These are phyloP conservation scores for Phylloscopus trochiloides DNA, from an alignment of 2,113 vertebrate genomes.

Conservation along the genomic window DNA sequence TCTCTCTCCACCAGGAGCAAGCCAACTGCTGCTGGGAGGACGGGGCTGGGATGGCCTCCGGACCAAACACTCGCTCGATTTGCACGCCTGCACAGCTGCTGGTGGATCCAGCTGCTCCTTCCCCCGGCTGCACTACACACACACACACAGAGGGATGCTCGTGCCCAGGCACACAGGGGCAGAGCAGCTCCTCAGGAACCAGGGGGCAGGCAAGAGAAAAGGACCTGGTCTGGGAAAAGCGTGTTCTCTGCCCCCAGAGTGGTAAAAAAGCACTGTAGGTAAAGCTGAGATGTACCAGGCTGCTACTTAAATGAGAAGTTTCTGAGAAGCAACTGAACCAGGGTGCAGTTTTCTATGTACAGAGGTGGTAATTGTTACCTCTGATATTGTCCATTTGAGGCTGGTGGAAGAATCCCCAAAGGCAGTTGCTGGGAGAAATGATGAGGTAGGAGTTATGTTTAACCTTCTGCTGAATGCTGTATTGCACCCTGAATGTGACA, in stretches of 20 bases:
- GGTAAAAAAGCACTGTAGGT: not conserved
- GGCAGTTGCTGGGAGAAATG: not conserved
- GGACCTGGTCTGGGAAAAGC: not conserved
- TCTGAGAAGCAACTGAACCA: not conserved
- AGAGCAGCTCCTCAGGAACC: not conserved
- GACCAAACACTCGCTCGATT: slow-evolving; percentile 48
- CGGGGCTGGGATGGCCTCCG: slow-evolving; percentile 15
- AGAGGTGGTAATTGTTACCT: not conserved
- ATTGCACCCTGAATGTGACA: not conserved
- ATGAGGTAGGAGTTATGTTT: not conserved
- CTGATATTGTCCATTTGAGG: not conserved
- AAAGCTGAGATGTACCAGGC: not conserved
- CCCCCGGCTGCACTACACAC: not conserved
- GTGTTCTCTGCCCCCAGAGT: not conserved
- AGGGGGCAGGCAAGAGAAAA: not conserved
- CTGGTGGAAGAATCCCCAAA: not conserved
- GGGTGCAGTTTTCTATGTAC: not conserved
- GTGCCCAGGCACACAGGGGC: not conserved
- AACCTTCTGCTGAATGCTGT: not conserved
- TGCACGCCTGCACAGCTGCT: slow-evolving; percentile 18
- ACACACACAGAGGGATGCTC: not conserved
- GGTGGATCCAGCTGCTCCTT: slow-evolving; percentile 58
- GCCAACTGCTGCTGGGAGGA: slow-evolving; percentile 41
- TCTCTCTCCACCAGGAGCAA: not conserved
- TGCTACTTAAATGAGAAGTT: not conserved